phyloP scores from a whole-genome alignment of 2,113 vertebrate genomes.

The Excalfactoria chinensis region DNA sequence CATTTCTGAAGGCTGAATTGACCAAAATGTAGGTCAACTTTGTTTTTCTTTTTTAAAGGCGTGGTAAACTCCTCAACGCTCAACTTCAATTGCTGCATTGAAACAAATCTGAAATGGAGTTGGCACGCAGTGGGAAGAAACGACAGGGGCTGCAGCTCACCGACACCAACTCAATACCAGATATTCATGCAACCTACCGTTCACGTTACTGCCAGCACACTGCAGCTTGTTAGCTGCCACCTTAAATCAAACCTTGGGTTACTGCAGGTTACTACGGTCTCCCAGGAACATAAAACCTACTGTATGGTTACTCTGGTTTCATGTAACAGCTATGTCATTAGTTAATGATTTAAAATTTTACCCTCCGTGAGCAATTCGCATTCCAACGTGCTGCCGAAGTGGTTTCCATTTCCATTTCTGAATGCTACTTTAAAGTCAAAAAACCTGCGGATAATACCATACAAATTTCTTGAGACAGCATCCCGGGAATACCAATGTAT shows the following conservation, averaged over 20 bases:
- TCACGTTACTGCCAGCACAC: not conserved
- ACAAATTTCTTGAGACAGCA: not conserved
- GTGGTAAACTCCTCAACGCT: not conserved
- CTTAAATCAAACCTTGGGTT: slow-evolving; percentile 47
- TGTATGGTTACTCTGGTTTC: slow-evolving; percentile 45
- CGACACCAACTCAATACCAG: not conserved
- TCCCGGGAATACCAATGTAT: not conserved
- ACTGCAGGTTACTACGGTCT: slow-evolving; percentile 22
- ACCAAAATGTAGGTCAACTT: slow-evolving; percentile 45
- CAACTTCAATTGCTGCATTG: not conserved
- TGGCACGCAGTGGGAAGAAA: not conserved
- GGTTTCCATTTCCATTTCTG: not conserved
- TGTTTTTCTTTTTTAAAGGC: not conserved
- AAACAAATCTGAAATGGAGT: not conserved
- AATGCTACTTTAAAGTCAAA: not conserved
- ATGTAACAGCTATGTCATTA: slow-evolving; percentile 57
- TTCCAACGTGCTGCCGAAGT: slow-evolving; percentile 8
- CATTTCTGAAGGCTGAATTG: slow-evolving; percentile 41
- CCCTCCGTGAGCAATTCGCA: slow-evolving; percentile 7
- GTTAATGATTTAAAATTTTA: slow-evolving; percentile 68
- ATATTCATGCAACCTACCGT: not conserved
- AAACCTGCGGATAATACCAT: not conserved
- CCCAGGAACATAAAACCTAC: slow-evolving; percentile 39
- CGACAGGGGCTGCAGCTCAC: not conserved
- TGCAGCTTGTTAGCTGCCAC: not conserved